Evolutionary conservation across 2,113 vertebrate species (phyloP), one percentile per base, ranked within the genome.

Genomic region (Myiagra hebetior): DNA sequence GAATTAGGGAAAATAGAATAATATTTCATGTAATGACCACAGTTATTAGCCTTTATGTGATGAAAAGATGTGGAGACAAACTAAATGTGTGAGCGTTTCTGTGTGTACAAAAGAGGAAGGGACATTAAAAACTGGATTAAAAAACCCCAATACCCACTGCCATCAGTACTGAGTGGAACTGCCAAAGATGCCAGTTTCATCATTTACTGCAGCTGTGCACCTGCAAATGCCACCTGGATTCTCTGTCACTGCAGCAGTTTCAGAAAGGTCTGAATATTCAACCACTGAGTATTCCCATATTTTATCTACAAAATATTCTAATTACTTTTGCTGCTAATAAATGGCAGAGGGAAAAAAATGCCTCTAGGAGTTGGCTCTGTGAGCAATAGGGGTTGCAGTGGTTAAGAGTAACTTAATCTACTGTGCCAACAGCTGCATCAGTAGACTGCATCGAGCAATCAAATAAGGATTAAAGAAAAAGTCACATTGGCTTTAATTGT

Each of bases 381-480:
- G 74, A 96, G 62, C 47, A 87, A 73, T n/a, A 87, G 28, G 72
- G 83, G 67, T 60, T 92, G 65, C 85, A 35, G 81, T 73, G 89
- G 80, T 95, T 97, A 60, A 95, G 52, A 95, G 83, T 94, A 93
- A 96, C 81, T 91, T 95, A 83, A 96, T 96, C 44, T 84, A 82
- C 84, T 88, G 59, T 15, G 42, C 93, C 67, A 95, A 57, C 64
- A 90, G 81, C 93, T 74, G 83, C 85, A 93, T 59, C 75, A 88
- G 63, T 92, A 88, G 74, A 87, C 65, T 97, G 50, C 93, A 87
- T 95, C 97, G 96, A 87, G 80, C 87, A 94, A 97, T 92, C 97
- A 92, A 87, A 97, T 94, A 95, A 39, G 96, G 86, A 97, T 97
- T 97, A 96, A 70, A 65, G 87, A 70, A 96, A 90, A 93, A 94